Evolutionary conservation across 1,140 invertebrate species (phyloP), one percentile per base, ranked within the genome.

Genomic region (Caenorhabditis inopinata): DNA sequence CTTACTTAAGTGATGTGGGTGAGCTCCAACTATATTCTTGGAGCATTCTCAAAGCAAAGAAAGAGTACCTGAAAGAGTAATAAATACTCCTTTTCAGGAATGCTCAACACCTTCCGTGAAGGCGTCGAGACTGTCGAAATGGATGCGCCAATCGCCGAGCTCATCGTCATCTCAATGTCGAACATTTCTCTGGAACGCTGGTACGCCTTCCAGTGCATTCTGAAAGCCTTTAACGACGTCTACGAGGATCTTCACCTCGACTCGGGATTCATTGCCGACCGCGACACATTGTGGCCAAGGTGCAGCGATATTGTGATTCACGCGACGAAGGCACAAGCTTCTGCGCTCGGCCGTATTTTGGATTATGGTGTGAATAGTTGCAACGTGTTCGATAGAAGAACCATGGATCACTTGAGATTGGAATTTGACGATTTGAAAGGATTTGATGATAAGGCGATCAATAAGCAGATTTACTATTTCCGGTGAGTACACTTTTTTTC

Each of bases 401-500:
- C 58, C 11, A 68, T 68, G 58, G 58, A 68, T 21, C 58, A 68
- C 38, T 68, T 68, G 58, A 68, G 32, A 68, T 68, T 68, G 58
- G 58, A 68, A 42, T 68, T 68, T 12, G 58, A 68, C 32, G 58
- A 68, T 68, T 68, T 68, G 58, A 7, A 68, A 5, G 58, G 58
- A 68, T 68, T 68, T 9, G 58, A 58, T 16, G 51, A 68, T 68
- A 38, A 42, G 32, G 58, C 58, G 1, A 42, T 68, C 9, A 68
- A 68, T 68, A 68, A 68, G 58, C 58, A 68, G 32, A 68, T 68
- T n/a, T 68, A 68, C 1, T 68, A 68, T 38, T 68, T 68, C 32
- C 58, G 58, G 58, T 68, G 29, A 68, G 58, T 14, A 42, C 5
- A 7, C 14, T 5, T 42, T 5, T 42, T 14, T 42, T 42, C 38